Base-by-base conservation (phyloP, 2,797 vertebrate genomes). In the Hozukius guyotensis region DNA sequence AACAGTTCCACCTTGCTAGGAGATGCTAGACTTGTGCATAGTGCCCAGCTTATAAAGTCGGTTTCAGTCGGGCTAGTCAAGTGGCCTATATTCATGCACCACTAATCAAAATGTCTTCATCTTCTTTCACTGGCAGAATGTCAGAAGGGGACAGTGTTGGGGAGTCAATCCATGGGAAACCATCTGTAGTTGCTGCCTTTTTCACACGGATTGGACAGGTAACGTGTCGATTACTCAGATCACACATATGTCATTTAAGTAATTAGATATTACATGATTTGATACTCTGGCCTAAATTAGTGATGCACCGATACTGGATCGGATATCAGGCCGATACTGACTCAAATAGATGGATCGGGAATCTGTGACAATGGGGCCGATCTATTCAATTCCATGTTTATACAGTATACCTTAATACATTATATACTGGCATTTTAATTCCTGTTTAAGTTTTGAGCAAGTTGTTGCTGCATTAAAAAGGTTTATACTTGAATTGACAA, bases 111-210 rank as follows among this genome's bases (percentile, higher is more conserved):
- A 69, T 75, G 22, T 80, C 13, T 62, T 80, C 11, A 75, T 93
- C 55, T 79, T 52, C 20, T 52, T 52, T 85, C 5, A 93, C 91
- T 94, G 93, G 86, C 96, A 98, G 96, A 93, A 99, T 99, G 98
- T 98, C 98, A 94, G 98, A 99, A 97, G 98, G 98, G 88, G 98
- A 99, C 96, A 99, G 98, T 77, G 95, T 95, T 93, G 97, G 98
- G 83, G 99, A 99, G 80, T 98, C 97, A 56, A 97, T 99, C 94
- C 98, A 99, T 93, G 98, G 98, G 90, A 99, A 99, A 85, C 92
- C 98, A 85, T 99, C 98, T 2, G 93, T 97, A 94, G 92, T 98
- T 72, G 95, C 93, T 92, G 95, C 96, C 83, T 97, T 99, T 94
- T 99, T 99, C 96, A 97, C 97, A 67, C 95, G 97, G 75, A 92